These are phyloP conservation scores for Globodera rostochiensis DNA, from an alignment of 1,140 invertebrate genomes.

Conservation along the genomic window DNA sequence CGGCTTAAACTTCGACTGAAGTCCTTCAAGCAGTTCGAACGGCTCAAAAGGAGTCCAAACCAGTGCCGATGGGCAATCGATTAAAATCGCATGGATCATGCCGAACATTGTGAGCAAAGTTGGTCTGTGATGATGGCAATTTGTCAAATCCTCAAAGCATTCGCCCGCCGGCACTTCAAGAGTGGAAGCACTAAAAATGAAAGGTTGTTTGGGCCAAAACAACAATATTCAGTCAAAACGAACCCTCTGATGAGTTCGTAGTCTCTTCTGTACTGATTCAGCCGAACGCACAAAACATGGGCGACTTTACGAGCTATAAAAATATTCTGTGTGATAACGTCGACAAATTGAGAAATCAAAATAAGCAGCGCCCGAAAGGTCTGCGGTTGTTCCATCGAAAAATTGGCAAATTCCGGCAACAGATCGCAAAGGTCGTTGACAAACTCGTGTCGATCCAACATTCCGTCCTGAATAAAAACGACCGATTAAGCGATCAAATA, in stretches of 20 bases:
- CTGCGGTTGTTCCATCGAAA: conserved; percentile 52
- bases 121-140: conserved; percentile 53
- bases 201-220: neutral
- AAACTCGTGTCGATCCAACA: conserved; percentile 56
- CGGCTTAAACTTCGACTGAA: conserved; percentile 14
- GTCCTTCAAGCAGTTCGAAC: conserved; percentile 28
- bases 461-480: conserved; percentile 43
- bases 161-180: conserved; percentile 31
- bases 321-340: conserved; percentile 52
- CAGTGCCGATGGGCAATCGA: conserved; percentile 55
- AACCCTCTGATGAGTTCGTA: conserved; percentile 41
- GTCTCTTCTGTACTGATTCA: conserved; percentile 46
- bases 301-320: conserved; percentile 44
- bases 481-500: too few relatives aligned
- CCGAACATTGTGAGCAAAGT: conserved; percentile 48
- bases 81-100: conserved; percentile 48
- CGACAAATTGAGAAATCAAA: conserved; percentile 47
- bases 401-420: conserved; percentile 47
- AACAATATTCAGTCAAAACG: neutral
- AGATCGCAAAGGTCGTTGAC: conserved; percentile 51
- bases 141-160: conserved; percentile 46
- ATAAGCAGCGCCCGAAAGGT: conserved; percentile 52
- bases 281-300: conserved; percentile 42
- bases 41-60: conserved; percentile 49
- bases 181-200: conserved; percentile 6